Conservation (phyloP, 2,888 invertebrate genomes). For the Crossocerus cetratus region DNA sequence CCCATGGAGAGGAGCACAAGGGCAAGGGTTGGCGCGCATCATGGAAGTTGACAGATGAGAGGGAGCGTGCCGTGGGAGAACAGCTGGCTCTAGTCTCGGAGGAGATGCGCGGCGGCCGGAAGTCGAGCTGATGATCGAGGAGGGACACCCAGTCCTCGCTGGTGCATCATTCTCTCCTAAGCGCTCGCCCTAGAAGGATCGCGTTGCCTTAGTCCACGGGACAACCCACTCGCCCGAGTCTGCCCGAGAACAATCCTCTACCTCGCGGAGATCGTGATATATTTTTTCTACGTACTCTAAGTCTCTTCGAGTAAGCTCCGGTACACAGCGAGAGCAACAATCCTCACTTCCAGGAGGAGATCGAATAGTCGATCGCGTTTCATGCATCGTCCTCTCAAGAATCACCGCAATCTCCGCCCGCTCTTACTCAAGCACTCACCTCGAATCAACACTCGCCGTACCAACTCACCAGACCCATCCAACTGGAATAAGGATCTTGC, state of each 20-base stretch:
- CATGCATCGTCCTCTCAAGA: no score
- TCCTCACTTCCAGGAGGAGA: background rate
- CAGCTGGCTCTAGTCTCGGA: constrained; percentile 10
- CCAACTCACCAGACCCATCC: background rate
- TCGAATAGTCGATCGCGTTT: no score
- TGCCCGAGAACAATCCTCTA: constrained; percentile 39
- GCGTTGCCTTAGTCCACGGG: constrained; percentile 44
- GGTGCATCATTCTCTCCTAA: constrained; percentile 1
- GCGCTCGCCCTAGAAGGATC: constrained; percentile 10
- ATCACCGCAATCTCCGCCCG: no score
- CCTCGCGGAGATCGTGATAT: constrained; percentile 55
- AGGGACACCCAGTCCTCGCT: background rate
- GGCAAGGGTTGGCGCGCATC: constrained; percentile 19
- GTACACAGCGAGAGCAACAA: no score
- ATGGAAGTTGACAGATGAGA: constrained; percentile 52
- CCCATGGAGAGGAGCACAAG: constrained; percentile 31
- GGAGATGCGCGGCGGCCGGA: background rate
- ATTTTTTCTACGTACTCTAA: constrained; percentile 55
- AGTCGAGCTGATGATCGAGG: constrained; percentile 28
- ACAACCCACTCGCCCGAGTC: constrained; percentile 5
- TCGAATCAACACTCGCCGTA: background rate
- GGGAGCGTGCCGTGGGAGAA: constrained; percentile 10
- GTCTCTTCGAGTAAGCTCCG: constrained; percentile 3
- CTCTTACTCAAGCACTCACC: background rate
- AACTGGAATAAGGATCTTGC: background rate